phyloP scores from a whole-genome alignment of 2,113 vertebrate genomes.

The Mobula birostris region DNA sequence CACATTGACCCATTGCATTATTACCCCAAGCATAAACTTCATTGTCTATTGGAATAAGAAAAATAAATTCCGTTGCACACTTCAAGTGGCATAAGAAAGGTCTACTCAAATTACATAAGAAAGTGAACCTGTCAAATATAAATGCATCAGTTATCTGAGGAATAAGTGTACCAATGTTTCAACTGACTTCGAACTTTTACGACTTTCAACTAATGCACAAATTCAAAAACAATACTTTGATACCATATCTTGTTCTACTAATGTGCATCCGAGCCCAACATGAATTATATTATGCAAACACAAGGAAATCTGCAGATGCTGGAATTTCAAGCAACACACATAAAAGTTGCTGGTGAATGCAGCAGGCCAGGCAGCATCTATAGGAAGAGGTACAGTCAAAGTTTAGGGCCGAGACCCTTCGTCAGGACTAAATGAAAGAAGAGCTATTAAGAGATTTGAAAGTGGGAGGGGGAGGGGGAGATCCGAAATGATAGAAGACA shows the following conservation, averaged over 20 bases:
- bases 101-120: background rate
- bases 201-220: background rate
- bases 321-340: no score
- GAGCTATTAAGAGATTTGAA: no score
- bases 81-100: background rate
- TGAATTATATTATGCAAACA: background rate
- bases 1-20: slow-evolving; percentile 98
- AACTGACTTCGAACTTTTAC: no score
- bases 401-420: no score
- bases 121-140: background rate
- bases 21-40: slow-evolving; percentile 99
- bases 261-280: background rate
- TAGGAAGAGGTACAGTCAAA: no score
- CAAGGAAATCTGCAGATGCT: no score
- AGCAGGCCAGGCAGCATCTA: no score
- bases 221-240: background rate
- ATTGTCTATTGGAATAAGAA: slow-evolving; percentile 66
- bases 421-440: no score
- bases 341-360: no score
- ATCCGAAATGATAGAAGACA: no score
- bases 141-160: background rate
- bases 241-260: background rate
- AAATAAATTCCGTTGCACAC: background rate
- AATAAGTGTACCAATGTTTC: background rate
- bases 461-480: no score